Evolutionary conservation across 2,888 invertebrate species (phyloP).

Genomic region (Octonoba sinensis): DNA sequence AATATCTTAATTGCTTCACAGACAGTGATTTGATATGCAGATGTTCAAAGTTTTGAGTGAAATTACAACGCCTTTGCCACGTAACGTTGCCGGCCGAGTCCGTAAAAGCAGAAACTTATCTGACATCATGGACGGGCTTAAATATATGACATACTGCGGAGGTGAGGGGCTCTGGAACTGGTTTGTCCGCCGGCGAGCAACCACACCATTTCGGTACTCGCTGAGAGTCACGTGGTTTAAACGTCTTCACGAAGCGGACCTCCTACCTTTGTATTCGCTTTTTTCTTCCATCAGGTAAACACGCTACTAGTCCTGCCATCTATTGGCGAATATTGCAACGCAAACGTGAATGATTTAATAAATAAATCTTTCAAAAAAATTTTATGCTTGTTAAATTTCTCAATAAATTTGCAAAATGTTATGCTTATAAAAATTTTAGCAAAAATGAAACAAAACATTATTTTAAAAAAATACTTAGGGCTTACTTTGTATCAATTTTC

Average conservation of each 20-base stretch:
- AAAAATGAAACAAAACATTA: no score
- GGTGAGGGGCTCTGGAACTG: conserved; percentile 43
- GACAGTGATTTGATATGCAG: no score
- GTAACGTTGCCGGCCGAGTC: conserved; percentile 22
- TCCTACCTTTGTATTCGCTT: conserved; percentile 10
- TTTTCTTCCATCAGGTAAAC: no score
- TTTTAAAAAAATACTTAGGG: no score
- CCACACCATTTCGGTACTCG: conserved; percentile 16
- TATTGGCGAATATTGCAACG: neutral
- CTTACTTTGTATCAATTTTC: no score
- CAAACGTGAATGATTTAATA: no score
- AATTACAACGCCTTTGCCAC: conserved; percentile 21
- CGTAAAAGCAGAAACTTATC: conserved; percentile 16
- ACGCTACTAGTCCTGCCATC: conserved; percentile 20
- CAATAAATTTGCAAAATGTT: no score
- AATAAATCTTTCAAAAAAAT: no score
- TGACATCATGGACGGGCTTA: conserved; percentile 31
- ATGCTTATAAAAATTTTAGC: no score
- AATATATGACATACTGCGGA: conserved; percentile 41
- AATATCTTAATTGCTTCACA: neutral
- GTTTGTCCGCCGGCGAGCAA: conserved; percentile 52
- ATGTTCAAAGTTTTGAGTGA: neutral
- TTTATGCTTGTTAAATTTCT: no score
- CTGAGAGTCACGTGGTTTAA: conserved; percentile 41
- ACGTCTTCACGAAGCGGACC: conserved; percentile 21